Base-by-base conservation (phyloP, 2,888 invertebrate genomes). In the Sarcophaga subvicina region DNA sequence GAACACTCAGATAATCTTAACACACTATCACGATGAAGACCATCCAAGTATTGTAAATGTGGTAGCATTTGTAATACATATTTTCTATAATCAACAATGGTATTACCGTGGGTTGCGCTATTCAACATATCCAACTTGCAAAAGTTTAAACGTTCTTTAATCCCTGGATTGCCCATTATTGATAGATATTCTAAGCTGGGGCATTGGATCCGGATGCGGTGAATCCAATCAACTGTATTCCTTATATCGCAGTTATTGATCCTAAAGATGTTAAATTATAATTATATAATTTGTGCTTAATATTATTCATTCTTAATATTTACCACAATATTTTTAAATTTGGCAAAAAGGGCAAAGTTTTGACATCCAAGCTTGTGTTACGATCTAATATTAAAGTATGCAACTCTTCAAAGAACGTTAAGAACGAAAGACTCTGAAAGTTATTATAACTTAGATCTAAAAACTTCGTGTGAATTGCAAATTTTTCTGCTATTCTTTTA, bases 351-450 rank as follows among this genome's bases (percentile, higher is more conserved):
- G 98, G 98, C 71, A 98, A 94, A 17, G 94, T 94, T 59, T 96
- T 96, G 76, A 95, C 95, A 66, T 96, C 95, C 47, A 95, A 95
- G 82, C 97, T 95, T 2, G 95, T 94, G 91, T 98, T 98, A 89
- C 96, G 96, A 92, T 98, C 98, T 88, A 97, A 94, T 89, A 98
- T 97, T 17, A 98, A 93, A 0, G 97, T 96, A 12, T 96, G 96
- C 81, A 98, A 92, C 83, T 95, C 94, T 83, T 95, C 95, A 93
- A 98, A 97, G 90, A 96, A 95, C 4, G 95, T 94, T 60, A 98
- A 92, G 90, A 96, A 96, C 87, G 96, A 95, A 78, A 98, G 93
- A 92, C 96, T 96, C 78, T 97, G 97, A 88, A 97, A 95, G 91
- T 95, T 95, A 90, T 97, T 97, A 90, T 96, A 94, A 90, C 96